These are phyloP conservation scores for Podiceps cristatus DNA, from an alignment of 2,113 vertebrate genomes.

Conservation along the genomic window DNA sequence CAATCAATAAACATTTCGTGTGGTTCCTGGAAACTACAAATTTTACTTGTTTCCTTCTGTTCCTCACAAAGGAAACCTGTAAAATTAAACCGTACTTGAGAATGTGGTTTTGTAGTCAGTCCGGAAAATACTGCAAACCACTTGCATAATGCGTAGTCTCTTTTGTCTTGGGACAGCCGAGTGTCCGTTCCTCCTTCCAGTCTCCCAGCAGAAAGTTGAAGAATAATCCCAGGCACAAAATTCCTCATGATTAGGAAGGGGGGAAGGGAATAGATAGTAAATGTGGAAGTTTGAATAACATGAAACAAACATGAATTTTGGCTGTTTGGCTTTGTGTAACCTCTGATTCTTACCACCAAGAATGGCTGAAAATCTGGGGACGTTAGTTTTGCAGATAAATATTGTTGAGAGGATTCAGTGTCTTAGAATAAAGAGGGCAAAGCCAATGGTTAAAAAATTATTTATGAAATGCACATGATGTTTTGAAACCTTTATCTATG, in stretches of 20 bases:
- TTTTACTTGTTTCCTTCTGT: neutral
- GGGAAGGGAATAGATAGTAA: neutral
- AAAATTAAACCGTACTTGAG: neutral
- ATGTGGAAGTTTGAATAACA: neutral
- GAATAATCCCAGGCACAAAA: neutral
- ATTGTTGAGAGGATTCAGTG: neutral
- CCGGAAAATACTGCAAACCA: neutral
- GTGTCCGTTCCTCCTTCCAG: neutral
- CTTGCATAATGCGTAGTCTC: neutral
- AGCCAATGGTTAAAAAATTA: neutral
- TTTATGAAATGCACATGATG: rapidly evolving
- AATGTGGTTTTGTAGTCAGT: neutral
- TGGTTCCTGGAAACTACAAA: neutral
- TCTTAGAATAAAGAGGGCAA: neutral
- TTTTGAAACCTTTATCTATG: neutral
- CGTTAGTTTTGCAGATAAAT: neutral
- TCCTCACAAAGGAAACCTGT: neutral
- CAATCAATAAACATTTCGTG: neutral
- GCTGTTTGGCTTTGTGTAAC: neutral
- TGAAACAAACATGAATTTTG: neutral
- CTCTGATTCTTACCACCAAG: neutral
- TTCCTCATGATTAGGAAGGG: neutral
- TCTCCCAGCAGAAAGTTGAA: neutral
- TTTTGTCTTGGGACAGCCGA: neutral
- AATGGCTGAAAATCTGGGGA: neutral